phyloP scores from a whole-genome alignment of 1,140 invertebrate genomes.

The Spodoptera frugiperda region DNA sequence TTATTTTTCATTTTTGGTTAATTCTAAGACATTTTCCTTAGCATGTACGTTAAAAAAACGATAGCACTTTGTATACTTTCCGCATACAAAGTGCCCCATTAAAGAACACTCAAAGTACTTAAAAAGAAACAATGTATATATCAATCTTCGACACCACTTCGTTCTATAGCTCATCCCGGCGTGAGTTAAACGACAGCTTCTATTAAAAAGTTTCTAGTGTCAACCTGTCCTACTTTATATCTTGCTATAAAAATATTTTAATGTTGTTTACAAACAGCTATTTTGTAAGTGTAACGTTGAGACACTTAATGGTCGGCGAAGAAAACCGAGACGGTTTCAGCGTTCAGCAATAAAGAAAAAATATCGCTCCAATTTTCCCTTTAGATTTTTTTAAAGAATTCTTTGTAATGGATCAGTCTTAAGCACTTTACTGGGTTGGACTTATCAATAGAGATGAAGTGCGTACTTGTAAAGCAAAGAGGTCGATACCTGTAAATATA shows the following conservation, averaged over 20 bases:
- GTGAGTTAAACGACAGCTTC: conserved; percentile 27
- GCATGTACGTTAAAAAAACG: too few relatives aligned
- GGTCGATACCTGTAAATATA: conserved; percentile 77
- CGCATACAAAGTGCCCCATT: not conserved
- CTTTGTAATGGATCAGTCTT: conserved; percentile 46
- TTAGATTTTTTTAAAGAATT: conserved; percentile 35
- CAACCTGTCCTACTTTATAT: conserved; percentile 37
- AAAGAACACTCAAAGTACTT: conserved; percentile 1
- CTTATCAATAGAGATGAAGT: conserved; percentile 62
- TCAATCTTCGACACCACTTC: conserved; percentile 24
- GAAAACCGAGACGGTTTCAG: conserved; percentile 24
- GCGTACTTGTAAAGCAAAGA: conserved; percentile 66
- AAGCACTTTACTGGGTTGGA: conserved; percentile 47
- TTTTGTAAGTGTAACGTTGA: conserved; percentile 28
- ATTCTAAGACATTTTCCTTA: too few relatives aligned
- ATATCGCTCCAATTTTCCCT: conserved; percentile 30
- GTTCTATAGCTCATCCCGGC: conserved; percentile 3
- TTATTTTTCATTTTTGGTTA: too few relatives aligned
- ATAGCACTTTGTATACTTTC: too few relatives aligned
- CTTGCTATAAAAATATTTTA: conserved; percentile 51
- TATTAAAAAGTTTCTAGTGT: conserved; percentile 47
- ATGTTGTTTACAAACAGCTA: conserved; percentile 51
- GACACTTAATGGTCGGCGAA: conserved; percentile 12
- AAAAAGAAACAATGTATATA: conserved; percentile 15
- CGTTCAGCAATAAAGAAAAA: conserved; percentile 36